These are phyloP conservation scores for Dynastes hyllus DNA, from an alignment of 2,888 invertebrate genomes.

Conservation along the genomic window DNA sequence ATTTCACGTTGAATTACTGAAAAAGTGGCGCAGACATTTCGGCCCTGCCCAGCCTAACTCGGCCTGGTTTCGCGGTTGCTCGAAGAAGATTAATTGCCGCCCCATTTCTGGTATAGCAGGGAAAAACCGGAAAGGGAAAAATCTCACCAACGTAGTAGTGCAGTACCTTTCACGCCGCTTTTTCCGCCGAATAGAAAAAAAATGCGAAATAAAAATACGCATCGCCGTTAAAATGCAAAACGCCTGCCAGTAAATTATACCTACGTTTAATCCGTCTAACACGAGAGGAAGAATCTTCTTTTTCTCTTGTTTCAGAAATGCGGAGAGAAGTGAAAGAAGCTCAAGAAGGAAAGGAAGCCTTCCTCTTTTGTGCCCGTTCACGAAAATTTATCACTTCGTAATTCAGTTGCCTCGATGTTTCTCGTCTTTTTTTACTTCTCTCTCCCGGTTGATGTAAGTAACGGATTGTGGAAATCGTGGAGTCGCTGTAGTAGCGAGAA, in stretches of 20 bases:
- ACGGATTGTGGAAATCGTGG: not conserved
- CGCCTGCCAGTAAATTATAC: slow-evolving; percentile 23
- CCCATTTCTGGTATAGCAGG: not conserved
- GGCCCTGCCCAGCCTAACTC: not conserved
- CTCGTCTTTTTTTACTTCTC: not conserved
- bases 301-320: not conserved
- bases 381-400: slow-evolving; percentile 35
- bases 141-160: not conserved
- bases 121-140: not conserved
- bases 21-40: slow-evolving; percentile 4
- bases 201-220: slow-evolving; percentile 17
- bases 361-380: not conserved
- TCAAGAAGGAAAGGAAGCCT: not conserved
- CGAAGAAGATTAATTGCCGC: slow-evolving; percentile 36
- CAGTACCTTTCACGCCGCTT: not conserved
- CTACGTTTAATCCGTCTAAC: slow-evolving; percentile 23
- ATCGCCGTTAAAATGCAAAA: slow-evolving; percentile 22
- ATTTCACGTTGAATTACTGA: not conserved
- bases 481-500: not conserved
- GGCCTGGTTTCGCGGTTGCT: slow-evolving; percentile 7
- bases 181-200: not conserved
- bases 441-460: not conserved
- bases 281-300: not conserved
- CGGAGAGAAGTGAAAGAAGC: slow-evolving; percentile 8
- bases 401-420: slow-evolving; percentile 27